Conservation (phyloP, 2,888 invertebrate species). For the Theretra japonica region DNA sequence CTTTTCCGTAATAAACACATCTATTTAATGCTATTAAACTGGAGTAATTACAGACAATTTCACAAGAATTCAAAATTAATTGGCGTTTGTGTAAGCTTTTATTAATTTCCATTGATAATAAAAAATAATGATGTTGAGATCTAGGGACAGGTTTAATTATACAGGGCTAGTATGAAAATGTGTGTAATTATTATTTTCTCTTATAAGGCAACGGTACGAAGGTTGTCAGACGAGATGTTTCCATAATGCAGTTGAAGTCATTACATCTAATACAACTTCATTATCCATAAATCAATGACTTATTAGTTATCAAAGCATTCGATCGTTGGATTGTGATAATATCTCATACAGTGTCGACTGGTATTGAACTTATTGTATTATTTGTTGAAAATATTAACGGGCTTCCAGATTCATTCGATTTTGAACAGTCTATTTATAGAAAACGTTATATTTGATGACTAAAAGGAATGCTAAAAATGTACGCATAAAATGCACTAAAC, state of each 20-base stretch:
- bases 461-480: too few species aligned
- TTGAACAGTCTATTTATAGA: neutral
- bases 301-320: slow-evolving; percentile 1
- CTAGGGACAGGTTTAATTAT: neutral
- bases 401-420: too few species aligned
- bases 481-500: too few species aligned
- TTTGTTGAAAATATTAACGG: neutral
- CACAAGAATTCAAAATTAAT: neutral
- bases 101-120: slow-evolving; percentile 15
- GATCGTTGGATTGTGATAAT: slow-evolving; percentile 1
- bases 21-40: slow-evolving; percentile 20
- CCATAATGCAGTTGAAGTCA: slow-evolving; percentile 10
- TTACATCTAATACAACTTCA: slow-evolving; percentile 15
- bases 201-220: neutral
- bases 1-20: slow-evolving; percentile 27
- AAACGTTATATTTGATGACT: neutral
- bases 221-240: neutral
- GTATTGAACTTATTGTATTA: neutral
- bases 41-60: slow-evolving; percentile 1
- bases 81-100: slow-evolving; percentile 5
- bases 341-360: neutral
- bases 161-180: neutral
- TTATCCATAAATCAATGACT: slow-evolving; percentile 1
- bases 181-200: neutral
- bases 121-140: slow-evolving; percentile 6